Conservation (phyloP, 2,113 vertebrate genomes). For the Ancistrus triradiatus region DNA sequence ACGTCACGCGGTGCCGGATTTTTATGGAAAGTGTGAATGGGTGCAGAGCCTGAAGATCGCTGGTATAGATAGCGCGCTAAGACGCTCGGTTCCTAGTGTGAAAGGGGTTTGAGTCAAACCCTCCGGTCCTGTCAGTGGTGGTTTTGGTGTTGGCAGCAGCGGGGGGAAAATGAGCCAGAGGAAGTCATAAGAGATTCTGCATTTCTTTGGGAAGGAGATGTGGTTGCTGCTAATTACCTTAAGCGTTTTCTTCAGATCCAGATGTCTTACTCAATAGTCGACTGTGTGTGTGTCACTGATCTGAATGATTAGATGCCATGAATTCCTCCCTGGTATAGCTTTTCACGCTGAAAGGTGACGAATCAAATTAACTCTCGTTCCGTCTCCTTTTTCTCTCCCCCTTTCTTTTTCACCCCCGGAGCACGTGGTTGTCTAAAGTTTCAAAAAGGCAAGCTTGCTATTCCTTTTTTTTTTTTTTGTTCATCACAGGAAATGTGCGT, state of each 20-base stretch:
- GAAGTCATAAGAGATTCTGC: constrained; percentile 6
- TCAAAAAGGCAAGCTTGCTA: constrained; percentile 20
- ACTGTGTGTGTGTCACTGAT: constrained; percentile 11
- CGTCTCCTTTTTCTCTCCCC: not conserved
- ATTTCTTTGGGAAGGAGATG: not conserved
- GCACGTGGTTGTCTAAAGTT: constrained; percentile 26
- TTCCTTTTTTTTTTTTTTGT: not conserved
- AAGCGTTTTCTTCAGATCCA: constrained; percentile 24
- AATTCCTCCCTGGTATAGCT: constrained; percentile 25
- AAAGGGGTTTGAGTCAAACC: constrained; percentile 11
- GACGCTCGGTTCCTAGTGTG: too few species aligned
- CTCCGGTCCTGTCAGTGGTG: constrained; percentile 9
- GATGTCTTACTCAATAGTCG: constrained; percentile 11
- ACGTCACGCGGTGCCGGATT: too few species aligned
- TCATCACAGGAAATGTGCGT: constrained; percentile 40
- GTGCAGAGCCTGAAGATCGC: not conserved
- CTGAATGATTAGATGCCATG: constrained; percentile 24
- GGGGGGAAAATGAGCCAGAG: not conserved
- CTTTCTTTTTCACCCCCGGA: not conserved
- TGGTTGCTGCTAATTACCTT: constrained; percentile 14
- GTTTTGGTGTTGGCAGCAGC: not conserved
- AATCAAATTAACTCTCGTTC: constrained; percentile 36
- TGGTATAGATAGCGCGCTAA: too few species aligned
- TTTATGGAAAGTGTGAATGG: too few species aligned
- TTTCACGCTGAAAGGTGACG: constrained; percentile 24